Percentiles rank a stretch among this genome's conserved stretches.
These are phyloP conservation scores for Cybosia mesomella DNA, from an alignment of 2,888 invertebrate genomes.

Conservation along the genomic window DNA sequence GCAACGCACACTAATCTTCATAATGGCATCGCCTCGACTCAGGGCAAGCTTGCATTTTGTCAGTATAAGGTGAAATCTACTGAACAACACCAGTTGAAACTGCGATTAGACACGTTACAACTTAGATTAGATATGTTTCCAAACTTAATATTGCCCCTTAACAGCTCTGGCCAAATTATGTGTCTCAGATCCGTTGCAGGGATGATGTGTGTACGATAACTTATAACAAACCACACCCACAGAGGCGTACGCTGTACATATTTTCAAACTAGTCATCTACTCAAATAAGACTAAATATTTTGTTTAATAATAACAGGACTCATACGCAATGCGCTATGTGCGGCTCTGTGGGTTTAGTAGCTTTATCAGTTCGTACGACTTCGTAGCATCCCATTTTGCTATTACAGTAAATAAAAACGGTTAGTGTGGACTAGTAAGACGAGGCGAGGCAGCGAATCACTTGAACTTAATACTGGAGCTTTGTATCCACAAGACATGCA, in stretches of 20 bases:
- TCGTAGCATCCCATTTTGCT: background rate
- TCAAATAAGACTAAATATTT: background rate
- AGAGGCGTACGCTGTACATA: background rate
- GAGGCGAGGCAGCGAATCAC: slow-evolving; percentile 23
- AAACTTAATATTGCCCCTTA: background rate
- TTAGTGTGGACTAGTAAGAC: slow-evolving; percentile 42
- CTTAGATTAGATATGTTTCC: background rate
- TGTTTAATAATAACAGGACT: background rate
- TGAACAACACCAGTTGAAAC: background rate
- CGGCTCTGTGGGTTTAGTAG: background rate
- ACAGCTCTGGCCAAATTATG: too few relatives aligned
- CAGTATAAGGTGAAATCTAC: background rate
- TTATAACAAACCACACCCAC: background rate
- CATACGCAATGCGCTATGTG: background rate
- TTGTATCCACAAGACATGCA: background rate
- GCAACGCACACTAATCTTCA: background rate
- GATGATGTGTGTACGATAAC: background rate
- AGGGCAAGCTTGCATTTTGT: background rate
- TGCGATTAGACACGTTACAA: background rate
- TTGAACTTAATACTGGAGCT: background rate
- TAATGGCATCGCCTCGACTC: background rate
- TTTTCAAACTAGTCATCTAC: background rate
- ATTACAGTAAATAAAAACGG: slow-evolving; percentile 16
- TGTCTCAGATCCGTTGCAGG: background rate
- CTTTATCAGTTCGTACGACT: background rate